A percentile compares a stretch with the other conserved stretches of the same genome.
Conservation (phyloP, 2,797 vertebrate genomes). For the Gymnopithys bicolor region DNA sequence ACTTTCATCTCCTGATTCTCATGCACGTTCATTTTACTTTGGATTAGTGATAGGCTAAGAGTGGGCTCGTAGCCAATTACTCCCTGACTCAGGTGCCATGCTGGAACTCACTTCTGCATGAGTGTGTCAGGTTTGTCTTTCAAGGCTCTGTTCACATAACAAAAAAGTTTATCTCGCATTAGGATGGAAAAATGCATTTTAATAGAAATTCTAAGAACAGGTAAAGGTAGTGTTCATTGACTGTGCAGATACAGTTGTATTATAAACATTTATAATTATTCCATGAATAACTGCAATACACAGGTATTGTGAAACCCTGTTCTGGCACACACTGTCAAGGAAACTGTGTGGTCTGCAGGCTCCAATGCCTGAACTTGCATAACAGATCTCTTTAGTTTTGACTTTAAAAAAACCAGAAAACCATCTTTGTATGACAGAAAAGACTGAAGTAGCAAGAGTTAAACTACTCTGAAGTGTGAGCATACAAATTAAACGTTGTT, state of each 20-base stretch:
- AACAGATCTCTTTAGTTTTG: neutral
- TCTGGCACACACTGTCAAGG: neutral
- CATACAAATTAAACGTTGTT: neutral
- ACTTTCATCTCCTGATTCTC: neutral
- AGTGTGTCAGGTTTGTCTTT: neutral
- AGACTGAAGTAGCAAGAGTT: neutral
- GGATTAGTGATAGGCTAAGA: neutral
- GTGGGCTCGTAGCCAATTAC: neutral
- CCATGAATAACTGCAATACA: neutral
- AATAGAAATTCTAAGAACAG: neutral
- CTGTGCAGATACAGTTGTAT: neutral
- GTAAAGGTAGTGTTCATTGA: neutral
- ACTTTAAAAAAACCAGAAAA: neutral
- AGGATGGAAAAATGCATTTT: neutral
- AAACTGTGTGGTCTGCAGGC: neutral
- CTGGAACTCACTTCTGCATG: neutral
- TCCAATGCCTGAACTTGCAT: neutral
- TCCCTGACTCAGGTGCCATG: neutral
- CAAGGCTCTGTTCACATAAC: neutral
- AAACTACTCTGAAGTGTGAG: neutral
- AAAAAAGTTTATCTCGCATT: neutral
- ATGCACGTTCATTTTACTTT: neutral
- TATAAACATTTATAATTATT: neutral
- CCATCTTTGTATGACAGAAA: neutral
- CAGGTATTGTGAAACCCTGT: neutral